phyloP scores from a whole-genome alignment of 1,140 invertebrate genomes.

The Tetramorium alpestre region DNA sequence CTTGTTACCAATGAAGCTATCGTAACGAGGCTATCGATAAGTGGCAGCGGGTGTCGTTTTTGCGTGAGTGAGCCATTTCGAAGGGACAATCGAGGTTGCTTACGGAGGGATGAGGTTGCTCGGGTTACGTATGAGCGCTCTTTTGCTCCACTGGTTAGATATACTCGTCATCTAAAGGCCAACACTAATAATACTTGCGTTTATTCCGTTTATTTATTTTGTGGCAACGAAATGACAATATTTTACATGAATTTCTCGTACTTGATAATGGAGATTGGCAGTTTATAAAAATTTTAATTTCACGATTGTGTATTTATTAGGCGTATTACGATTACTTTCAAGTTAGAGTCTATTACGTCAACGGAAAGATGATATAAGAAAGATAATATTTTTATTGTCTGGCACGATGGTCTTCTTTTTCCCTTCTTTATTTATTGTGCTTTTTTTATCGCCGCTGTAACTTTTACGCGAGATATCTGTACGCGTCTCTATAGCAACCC shows the following conservation, averaged over 20 bases:
- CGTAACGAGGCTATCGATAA: slow-evolving; percentile 79
- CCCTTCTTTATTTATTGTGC: slow-evolving; percentile 42
- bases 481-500: slow-evolving; percentile 81
- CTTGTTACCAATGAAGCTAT: slow-evolving; percentile 78
- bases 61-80: slow-evolving; percentile 61
- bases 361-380: neutral
- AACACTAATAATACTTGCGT: slow-evolving; percentile 45
- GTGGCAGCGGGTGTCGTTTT: slow-evolving; percentile 66
- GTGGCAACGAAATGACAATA: neutral
- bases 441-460: slow-evolving; percentile 69
- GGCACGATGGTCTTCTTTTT: neutral
- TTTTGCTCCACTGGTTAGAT: slow-evolving; percentile 52
- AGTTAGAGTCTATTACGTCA: neutral
- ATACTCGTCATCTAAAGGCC: slow-evolving; percentile 41
- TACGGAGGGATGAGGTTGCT: slow-evolving; percentile 31
- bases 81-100: slow-evolving; percentile 55
- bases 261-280: neutral
- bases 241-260: neutral
- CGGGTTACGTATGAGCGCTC: slow-evolving; percentile 64
- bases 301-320: neutral
- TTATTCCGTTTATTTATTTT: neutral
- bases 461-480: slow-evolving; percentile 68
- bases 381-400: slow-evolving; percentile 13
- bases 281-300: neutral
- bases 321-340: slow-evolving; percentile 47